These are phyloP conservation scores for Numida meleagris DNA, from an alignment of 2,113 vertebrate genomes.

Conservation along the genomic window DNA sequence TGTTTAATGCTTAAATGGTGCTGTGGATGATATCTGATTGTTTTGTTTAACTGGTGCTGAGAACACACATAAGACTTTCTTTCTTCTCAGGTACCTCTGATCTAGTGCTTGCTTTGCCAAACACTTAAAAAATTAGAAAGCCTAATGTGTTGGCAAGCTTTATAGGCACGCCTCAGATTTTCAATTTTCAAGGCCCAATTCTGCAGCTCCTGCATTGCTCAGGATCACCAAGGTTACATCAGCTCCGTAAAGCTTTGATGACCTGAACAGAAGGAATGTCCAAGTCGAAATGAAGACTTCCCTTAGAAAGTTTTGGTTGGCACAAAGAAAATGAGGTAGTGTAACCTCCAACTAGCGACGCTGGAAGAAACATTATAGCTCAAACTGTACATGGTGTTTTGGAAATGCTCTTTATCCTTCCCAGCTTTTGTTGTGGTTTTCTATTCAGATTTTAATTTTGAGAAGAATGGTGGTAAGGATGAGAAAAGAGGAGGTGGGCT, in stretches of 20 bases:
- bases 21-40: not conserved
- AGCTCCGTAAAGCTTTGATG: slow-evolving; percentile 9
- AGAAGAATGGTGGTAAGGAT: slow-evolving; percentile 54
- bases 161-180: not conserved
- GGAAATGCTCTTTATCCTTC: slow-evolving; percentile 26
- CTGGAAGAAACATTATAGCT: not conserved
- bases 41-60: not conserved
- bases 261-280: not conserved
- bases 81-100: slow-evolving; percentile 25
- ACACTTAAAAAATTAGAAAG: slow-evolving; percentile 29
- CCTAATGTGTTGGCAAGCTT: not conserved
- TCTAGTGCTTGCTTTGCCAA: slow-evolving; percentile 27
- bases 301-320: not conserved
- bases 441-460: slow-evolving; percentile 57
- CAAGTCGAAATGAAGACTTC: not conserved
- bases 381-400: not conserved
- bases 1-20: not conserved
- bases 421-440: slow-evolving; percentile 61
- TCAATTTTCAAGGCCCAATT: not conserved
- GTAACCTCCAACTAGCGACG: not conserved
- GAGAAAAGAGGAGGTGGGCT: slow-evolving; percentile 61
- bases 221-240: not conserved
- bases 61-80: not conserved
- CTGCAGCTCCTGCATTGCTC: not conserved
- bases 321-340: not conserved